These are phyloP conservation scores for Laticauda colubrina DNA, from an alignment of 2,113 vertebrate species.

Conservation along the genomic window DNA sequence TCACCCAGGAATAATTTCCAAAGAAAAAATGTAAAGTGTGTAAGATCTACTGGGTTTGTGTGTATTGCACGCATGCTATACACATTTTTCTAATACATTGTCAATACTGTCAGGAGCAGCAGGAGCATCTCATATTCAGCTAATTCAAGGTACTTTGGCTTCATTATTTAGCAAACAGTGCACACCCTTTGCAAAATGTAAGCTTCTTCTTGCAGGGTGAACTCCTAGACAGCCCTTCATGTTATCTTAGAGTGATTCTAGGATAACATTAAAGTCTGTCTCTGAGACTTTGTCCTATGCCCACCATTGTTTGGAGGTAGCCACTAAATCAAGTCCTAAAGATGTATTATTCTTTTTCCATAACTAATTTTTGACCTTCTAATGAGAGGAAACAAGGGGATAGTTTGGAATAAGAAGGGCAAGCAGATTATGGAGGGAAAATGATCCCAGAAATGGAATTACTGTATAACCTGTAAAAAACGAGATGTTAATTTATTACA, in stretches of 20 bases:
- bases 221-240: not conserved
- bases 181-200: not conserved
- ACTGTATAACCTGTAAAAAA: not conserved
- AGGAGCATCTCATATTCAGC: not conserved
- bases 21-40: accelerated
- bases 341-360: not conserved
- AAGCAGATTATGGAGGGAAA: not conserved
- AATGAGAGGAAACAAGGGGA: not conserved
- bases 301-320: not conserved
- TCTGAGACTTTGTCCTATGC: not conserved
- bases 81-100: accelerated
- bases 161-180: not conserved
- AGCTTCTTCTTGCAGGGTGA: not conserved
- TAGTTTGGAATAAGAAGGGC: not conserved
- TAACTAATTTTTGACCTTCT: not conserved
- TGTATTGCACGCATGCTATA: accelerated
- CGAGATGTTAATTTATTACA: not conserved
- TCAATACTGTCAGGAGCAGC: not conserved
- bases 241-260: not conserved
- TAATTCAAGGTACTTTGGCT: not conserved
- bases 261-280: too few relatives aligned
- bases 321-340: not conserved
- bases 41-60: not conserved
- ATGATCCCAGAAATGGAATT: not conserved
- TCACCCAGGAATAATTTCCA: accelerated